Conservation (phyloP, 92 coral and sea anemone species). For the Epizoanthus rinbou region DNA sequence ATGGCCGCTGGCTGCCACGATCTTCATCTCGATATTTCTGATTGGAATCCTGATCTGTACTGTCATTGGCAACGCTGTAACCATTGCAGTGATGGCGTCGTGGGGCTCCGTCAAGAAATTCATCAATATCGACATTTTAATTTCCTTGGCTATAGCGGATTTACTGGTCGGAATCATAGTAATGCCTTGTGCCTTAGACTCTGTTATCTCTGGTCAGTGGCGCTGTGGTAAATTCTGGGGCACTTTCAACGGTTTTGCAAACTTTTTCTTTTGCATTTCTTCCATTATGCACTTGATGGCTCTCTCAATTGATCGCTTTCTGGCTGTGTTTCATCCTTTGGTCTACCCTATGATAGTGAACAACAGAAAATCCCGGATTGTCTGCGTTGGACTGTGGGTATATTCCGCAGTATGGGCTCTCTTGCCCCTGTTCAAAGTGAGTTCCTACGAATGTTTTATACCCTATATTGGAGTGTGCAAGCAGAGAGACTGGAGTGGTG, state of each 20-base stretch:
- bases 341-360: conserved; percentile 63
- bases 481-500: conserved; percentile 65
- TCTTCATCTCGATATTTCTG: conserved; percentile 47
- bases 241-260: conserved; percentile 70
- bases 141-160: conserved; percentile 76
- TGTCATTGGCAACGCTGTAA: conserved; percentile 63
- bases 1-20: conserved; percentile 47
- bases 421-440: conserved; percentile 67
- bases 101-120: conserved; percentile 57
- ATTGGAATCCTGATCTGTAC: conserved; percentile 49
- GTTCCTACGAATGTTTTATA: conserved; percentile 86
- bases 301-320: conserved; percentile 75
- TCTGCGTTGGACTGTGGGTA: conserved; percentile 64
- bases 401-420: conserved; percentile 83
- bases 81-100: conserved; percentile 60
- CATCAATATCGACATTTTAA: conserved; percentile 59
- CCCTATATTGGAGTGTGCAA: conserved; percentile 71
- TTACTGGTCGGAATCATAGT: conserved; percentile 72
- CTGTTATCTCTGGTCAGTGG: conserved; percentile 72
- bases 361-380: conserved; percentile 48
- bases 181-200: conserved; percentile 80
- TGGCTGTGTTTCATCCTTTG: conserved; percentile 64
- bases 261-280: conserved; percentile 83
- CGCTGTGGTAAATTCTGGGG: conserved; percentile 79
- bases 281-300: conserved; percentile 90